Evolutionary conservation across 2,113 vertebrate genomes (phyloP).

Genomic region (Saccopteryx bilineata): DNA sequence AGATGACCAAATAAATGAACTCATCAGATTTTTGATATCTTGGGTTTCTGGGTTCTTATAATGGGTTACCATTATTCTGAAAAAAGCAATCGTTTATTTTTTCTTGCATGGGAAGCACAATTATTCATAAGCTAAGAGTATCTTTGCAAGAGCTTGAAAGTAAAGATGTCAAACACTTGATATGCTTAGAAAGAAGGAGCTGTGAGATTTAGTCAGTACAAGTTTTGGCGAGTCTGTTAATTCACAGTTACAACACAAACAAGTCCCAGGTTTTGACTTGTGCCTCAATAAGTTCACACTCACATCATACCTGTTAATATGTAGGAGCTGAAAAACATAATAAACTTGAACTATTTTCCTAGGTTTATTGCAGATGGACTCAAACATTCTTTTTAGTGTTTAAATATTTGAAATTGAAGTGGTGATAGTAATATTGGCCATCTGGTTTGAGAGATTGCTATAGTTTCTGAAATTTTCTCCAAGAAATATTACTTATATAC

Average conservation of each 20-base stretch:
- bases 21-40: slow-evolving; percentile 14
- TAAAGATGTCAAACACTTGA: neutral
- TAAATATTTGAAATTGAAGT: neutral
- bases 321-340: slow-evolving; percentile 13
- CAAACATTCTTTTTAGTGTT: neutral
- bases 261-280: slow-evolving; percentile 48
- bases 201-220: neutral
- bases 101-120: neutral
- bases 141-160: slow-evolving; percentile 49
- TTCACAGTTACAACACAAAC: slow-evolving; percentile 35
- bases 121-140: slow-evolving; percentile 27
- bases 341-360: slow-evolving; percentile 36
- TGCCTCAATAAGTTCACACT: slow-evolving; percentile 37
- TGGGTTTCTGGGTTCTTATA: slow-evolving; percentile 2
- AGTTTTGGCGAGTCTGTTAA: slow-evolving; percentile 23
- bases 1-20: neutral
- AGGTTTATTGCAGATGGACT: slow-evolving; percentile 2
- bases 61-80: neutral
- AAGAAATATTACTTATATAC: neutral
- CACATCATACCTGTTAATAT: slow-evolving; percentile 45
- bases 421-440: neutral
- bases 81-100: slow-evolving; percentile 12
- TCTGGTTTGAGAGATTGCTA: neutral
- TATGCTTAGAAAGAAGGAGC: neutral
- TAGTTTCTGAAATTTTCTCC: slow-evolving; percentile 18